Percentiles rank a stretch among this genome's conserved stretches.
Conservation (phyloP, 2,888 invertebrate species). For the Rotaria magnacalcarata region DNA sequence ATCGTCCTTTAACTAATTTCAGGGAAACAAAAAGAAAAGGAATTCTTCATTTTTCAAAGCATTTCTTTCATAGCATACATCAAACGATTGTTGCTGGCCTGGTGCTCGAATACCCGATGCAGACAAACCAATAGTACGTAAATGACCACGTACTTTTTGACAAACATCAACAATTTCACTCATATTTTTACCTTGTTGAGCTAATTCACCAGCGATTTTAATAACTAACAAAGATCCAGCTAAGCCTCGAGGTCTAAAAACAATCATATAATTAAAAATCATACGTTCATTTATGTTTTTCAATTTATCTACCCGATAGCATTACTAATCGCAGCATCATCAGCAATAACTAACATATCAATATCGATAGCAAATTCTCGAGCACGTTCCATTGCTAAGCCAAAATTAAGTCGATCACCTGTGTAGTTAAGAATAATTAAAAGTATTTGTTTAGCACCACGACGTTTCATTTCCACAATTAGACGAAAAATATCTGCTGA, state of each 20-base stretch:
- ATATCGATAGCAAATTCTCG: constrained; percentile 65
- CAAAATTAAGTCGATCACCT: constrained; percentile 75
- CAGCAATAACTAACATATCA: constrained; percentile 66
- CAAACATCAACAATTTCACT: constrained; percentile 62
- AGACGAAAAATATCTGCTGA: constrained; percentile 62
- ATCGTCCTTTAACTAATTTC: constrained; percentile 55
- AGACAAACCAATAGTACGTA: constrained; percentile 52
- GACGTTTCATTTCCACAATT: constrained; percentile 13
- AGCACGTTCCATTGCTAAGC: constrained; percentile 73
- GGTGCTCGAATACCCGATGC: constrained; percentile 42
- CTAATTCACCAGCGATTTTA: constrained; percentile 73
- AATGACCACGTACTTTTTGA: constrained; percentile 51
- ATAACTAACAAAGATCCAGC: constrained; percentile 64
- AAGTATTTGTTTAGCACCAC: constrained; percentile 53
- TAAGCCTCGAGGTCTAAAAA: constrained; percentile 62
- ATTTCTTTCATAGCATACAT: neutral
- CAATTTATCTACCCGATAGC: constrained; percentile 52
- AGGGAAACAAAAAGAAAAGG: too few relatives aligned
- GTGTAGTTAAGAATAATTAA: constrained; percentile 73
- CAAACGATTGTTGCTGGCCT: constrained; percentile 22
- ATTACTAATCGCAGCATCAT: constrained; percentile 66
- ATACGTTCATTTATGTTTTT: too few relatives aligned
- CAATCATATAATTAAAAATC: neutral
- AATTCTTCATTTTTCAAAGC: too few relatives aligned
- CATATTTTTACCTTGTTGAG: constrained; percentile 65